Evolutionary conservation across 2,113 vertebrate genomes (phyloP).

Genomic region (Pao palembangensis): DNA sequence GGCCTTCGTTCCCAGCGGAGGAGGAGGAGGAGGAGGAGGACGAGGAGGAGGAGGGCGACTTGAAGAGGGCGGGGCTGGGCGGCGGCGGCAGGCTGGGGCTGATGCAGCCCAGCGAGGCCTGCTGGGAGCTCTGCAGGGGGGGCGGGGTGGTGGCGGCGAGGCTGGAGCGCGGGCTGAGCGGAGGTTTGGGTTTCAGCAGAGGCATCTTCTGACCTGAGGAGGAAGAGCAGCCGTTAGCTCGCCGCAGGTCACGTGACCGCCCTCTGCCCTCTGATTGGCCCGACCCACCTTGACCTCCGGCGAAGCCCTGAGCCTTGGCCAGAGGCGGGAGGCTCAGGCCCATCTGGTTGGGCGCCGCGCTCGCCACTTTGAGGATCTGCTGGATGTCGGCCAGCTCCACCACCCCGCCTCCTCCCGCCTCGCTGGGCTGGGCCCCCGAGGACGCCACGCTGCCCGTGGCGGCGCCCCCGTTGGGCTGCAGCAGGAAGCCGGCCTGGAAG

Average conservation of each 20-base stretch:
- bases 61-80: constrained; percentile 76
- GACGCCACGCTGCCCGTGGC: constrained; percentile 74
- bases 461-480: constrained; percentile 86
- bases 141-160: constrained; percentile 87
- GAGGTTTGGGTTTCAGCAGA: constrained; percentile 90
- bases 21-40: constrained; percentile 52
- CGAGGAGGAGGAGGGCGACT: constrained; percentile 74
- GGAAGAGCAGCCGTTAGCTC: not conserved
- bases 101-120: constrained; percentile 89
- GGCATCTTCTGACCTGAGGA: constrained; percentile 78
- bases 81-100: constrained; percentile 89
- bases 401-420: constrained; percentile 17
- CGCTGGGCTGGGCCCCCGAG: constrained; percentile 72
- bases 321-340: constrained; percentile 85
- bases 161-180: constrained; percentile 84
- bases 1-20: constrained; percentile 6
- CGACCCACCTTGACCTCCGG: constrained; percentile 39
- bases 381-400: constrained; percentile 93
- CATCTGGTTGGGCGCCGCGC: constrained; percentile 83
- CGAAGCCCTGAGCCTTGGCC: constrained; percentile 81
- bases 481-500: constrained; percentile 88
- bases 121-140: constrained; percentile 87
- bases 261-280: too few species aligned
- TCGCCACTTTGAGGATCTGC: constrained; percentile 93
- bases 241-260: not conserved